Conservation (phyloP, 2,113 vertebrate species). For the Zapornia atra region DNA sequence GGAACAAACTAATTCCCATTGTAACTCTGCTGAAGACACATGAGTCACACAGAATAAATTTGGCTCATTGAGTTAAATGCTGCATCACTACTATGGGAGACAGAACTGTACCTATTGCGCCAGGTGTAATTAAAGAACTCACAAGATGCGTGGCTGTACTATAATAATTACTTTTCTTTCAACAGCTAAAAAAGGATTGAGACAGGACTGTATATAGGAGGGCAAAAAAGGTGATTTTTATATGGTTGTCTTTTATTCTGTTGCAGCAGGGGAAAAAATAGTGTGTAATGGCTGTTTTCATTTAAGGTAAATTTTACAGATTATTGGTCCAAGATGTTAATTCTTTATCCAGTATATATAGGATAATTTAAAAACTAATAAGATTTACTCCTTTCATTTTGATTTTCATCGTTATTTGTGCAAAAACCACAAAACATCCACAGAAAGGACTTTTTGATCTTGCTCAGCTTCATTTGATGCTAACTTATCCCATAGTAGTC, state of each 20-base stretch:
- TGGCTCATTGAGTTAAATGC: conserved; percentile 8
- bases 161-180: conserved; percentile 20
- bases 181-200: background rate
- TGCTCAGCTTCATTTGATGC: background rate
- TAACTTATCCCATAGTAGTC: background rate
- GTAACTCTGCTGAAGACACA: background rate
- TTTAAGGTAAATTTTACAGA: background rate
- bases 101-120: background rate
- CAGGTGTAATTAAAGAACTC: conserved; percentile 13
- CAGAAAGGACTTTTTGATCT: background rate
- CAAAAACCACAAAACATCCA: background rate
- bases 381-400: background rate
- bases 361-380: background rate
- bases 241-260: background rate
- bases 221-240: background rate
- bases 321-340: background rate
- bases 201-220: background rate
- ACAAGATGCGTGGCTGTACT: background rate
- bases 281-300: background rate
- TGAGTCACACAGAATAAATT: conserved; percentile 29
- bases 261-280: background rate
- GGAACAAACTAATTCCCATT: conserved; percentile 9
- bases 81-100: conserved; percentile 6
- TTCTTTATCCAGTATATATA: background rate
- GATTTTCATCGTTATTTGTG: background rate